phyloP scores from a whole-genome alignment of 2,888 invertebrate species.

The Caenorhabditis angaria region DNA sequence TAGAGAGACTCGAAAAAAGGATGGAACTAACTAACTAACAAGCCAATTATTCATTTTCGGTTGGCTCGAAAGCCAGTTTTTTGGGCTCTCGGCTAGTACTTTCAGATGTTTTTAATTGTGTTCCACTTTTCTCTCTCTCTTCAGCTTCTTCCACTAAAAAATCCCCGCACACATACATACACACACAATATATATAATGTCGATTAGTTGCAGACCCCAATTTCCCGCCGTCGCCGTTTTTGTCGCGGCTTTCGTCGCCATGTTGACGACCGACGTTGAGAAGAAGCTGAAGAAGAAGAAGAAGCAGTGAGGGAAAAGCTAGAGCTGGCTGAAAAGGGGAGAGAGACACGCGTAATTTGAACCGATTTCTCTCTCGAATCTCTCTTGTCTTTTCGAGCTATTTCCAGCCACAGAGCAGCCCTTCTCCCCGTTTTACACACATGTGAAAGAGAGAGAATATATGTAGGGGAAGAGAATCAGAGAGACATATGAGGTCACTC shows the following conservation, averaged over 20 bases:
- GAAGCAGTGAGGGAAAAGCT: not conserved
- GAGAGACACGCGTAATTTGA: slow-evolving; percentile 8
- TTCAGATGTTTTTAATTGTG: no score
- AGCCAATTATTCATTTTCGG: no score
- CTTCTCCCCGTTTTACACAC: not conserved
- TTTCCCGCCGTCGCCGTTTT: not conserved
- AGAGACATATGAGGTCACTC: slow-evolving; percentile 3
- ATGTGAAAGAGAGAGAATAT: no score
- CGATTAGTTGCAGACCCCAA: slow-evolving; percentile 4
- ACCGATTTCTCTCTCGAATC: no score
- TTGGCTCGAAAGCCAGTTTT: no score
- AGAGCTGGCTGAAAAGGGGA: slow-evolving; percentile 2
- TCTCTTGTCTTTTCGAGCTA: no score
- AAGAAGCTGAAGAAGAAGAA: not conserved
- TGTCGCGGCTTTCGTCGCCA: not conserved
- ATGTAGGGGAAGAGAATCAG: not conserved
- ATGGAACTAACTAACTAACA: no score
- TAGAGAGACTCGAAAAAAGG: no score
- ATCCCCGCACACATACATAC: slow-evolving; percentile 1
- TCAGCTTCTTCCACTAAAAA: not conserved
- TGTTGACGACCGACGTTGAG: not conserved
- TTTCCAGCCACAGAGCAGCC: no score
- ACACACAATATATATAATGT: not conserved
- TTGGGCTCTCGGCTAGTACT: no score
- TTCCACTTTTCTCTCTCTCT: not conserved